Evolutionary conservation across 2,113 vertebrate genomes (phyloP).

Genomic region (Paradoxurus hermaphroditus): DNA sequence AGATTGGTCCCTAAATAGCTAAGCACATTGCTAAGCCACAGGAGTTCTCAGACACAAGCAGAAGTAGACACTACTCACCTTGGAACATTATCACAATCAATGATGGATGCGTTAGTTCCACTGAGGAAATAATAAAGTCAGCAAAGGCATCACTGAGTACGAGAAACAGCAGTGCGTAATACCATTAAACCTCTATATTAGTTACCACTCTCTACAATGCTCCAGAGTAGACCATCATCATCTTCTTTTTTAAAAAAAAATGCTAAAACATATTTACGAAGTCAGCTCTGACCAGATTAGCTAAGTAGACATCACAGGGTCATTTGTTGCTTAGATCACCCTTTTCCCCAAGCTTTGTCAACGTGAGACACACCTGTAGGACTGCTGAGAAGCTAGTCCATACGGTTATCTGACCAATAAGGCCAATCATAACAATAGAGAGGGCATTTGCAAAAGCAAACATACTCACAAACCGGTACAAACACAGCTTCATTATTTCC

Average conservation of each 20-base stretch:
- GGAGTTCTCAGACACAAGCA: not conserved
- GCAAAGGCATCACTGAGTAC: not conserved
- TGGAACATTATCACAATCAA: not conserved
- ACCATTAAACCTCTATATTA: constrained; percentile 33
- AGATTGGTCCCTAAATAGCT: not conserved
- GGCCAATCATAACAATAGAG: not conserved
- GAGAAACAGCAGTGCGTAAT: constrained; percentile 9
- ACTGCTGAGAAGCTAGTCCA: not conserved
- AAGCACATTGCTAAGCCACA: not conserved
- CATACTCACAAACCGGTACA: not conserved
- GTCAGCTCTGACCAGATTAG: not conserved
- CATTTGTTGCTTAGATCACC: not conserved
- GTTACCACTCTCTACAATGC: not conserved
- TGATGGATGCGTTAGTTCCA: not conserved
- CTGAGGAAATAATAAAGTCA: constrained; percentile 24
- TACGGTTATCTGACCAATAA: not conserved
- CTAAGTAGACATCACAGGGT: not conserved
- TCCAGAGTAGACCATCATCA: not conserved
- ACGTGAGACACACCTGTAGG: not conserved
- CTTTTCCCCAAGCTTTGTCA: not conserved
- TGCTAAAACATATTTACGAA: not conserved
- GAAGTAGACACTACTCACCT: not conserved
- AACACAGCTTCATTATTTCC: not conserved
- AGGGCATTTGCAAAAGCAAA: not conserved
- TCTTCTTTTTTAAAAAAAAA: not conserved